A percentile compares a stretch with the other conserved stretches of the same genome.
These are phyloP conservation scores for Terrapene triunguis DNA, from an alignment of 2,113 vertebrate genomes.

Conservation along the genomic window DNA sequence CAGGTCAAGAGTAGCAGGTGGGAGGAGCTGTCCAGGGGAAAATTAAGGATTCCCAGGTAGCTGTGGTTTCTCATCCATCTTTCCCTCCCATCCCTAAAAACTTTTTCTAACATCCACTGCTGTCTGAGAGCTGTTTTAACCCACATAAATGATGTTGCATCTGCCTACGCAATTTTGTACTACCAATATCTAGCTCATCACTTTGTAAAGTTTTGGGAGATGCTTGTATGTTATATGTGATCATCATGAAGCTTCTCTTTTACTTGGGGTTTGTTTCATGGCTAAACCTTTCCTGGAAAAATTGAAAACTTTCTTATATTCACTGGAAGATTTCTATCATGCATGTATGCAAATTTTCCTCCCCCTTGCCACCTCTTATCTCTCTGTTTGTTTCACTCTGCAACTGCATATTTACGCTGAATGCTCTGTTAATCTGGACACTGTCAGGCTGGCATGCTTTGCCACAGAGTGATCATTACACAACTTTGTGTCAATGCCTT, in stretches of 20 bases:
- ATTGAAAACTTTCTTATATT: neutral
- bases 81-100: neutral
- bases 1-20: neutral
- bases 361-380: neutral
- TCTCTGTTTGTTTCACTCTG: neutral
- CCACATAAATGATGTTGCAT: neutral
- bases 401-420: neutral
- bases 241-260: neutral
- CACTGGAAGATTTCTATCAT: neutral
- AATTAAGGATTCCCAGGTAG: neutral
- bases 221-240: neutral
- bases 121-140: neutral
- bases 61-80: neutral
- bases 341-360: neutral
- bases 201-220: neutral
- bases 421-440: conserved; percentile 24
- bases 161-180: neutral
- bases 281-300: neutral
- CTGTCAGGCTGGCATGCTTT: neutral
- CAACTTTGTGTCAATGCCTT: conserved; percentile 12
- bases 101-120: neutral
- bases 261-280: neutral
- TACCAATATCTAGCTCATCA: neutral
- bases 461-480: conserved; percentile 33
- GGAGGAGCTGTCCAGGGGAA: neutral